phyloP scores from a whole-genome alignment of 2,113 vertebrate genomes.

The Rhinolophus ferrumequinum region DNA sequence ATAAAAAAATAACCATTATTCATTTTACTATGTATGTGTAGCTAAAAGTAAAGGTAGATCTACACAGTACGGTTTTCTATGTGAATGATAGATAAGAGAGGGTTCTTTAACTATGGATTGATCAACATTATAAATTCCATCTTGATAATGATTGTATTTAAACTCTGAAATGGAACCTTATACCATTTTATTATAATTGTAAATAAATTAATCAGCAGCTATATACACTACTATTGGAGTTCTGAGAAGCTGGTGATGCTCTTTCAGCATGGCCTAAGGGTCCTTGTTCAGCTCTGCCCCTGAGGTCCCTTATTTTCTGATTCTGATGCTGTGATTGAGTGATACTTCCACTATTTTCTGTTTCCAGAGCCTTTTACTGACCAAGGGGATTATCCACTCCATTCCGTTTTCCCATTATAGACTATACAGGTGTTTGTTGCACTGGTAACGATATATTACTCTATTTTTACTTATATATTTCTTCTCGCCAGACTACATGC shows the following conservation, averaged over 20 bases:
- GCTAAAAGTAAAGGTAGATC: not conserved
- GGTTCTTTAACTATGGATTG: not conserved
- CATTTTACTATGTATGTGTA: not conserved
- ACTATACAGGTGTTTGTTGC: not conserved
- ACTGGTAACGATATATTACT: not conserved
- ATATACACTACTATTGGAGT: accelerated
- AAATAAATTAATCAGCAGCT: not conserved
- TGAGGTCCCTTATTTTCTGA: not conserved
- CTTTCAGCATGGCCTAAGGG: accelerated
- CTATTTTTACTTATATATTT: not conserved
- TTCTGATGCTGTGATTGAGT: not conserved
- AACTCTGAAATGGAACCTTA: not conserved
- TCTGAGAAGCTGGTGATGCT: not conserved
- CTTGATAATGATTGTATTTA: not conserved
- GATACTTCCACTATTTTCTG: not conserved
- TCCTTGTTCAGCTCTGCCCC: not conserved
- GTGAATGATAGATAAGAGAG: not conserved
- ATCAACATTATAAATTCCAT: not conserved
- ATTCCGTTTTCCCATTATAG: not conserved
- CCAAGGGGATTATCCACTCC: not conserved
- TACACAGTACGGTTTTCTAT: not conserved
- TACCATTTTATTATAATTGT: not conserved
- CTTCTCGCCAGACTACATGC: not conserved
- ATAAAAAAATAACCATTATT: not conserved
- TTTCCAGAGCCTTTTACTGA: not conserved